These are phyloP conservation scores for Brachypteracias leptosomus DNA, from an alignment of 2,113 vertebrate species.

Conservation along the genomic window DNA sequence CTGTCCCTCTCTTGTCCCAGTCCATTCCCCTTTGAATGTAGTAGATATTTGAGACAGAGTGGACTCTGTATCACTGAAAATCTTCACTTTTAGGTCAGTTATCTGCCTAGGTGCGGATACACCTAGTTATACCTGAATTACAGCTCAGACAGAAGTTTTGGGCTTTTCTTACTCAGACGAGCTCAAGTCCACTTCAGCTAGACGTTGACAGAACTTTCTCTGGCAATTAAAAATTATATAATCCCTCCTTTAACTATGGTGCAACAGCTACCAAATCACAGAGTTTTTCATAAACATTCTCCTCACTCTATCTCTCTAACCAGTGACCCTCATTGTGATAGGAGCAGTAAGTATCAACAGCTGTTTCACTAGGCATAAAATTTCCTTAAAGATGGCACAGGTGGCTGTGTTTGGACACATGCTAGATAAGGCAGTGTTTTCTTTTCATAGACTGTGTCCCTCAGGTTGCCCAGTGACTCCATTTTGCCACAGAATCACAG, in stretches of 20 bases:
- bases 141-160: neutral
- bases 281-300: neutral
- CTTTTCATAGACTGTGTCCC: neutral
- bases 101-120: neutral
- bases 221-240: neutral
- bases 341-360: neutral
- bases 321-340: neutral
- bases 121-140: too few species aligned
- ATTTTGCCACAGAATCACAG: too few species aligned
- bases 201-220: neutral
- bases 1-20: neutral
- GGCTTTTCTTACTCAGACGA: neutral
- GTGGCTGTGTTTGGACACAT: neutral
- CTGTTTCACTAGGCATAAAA: neutral
- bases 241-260: neutral
- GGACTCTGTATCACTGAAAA: neutral
- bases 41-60: neutral
- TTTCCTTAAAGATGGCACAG: neutral
- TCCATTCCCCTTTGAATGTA: neutral
- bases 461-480: neutral
- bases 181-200: neutral
- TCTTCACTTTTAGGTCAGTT: neutral
- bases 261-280: neutral
- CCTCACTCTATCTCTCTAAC: neutral
- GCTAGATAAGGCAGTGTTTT: neutral